phyloP scores from a whole-genome alignment of 2,888 invertebrate species.

The Dolichopus griseipennis region DNA sequence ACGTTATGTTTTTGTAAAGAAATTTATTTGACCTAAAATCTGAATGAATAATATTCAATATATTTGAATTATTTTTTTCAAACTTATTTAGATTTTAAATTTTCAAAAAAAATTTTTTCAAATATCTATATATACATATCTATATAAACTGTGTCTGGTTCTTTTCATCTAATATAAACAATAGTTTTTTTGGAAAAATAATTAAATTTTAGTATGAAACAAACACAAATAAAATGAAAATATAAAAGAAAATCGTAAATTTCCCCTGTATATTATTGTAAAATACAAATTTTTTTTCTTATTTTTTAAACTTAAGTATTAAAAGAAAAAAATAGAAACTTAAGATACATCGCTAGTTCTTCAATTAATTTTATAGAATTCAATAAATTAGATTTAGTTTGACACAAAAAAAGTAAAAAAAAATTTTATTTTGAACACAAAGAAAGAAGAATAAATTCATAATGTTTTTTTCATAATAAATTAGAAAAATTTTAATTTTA shows the following conservation, averaged over 20 bases:
- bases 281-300: neutral
- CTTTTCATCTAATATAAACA: constrained; percentile 8
- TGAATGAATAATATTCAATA: no score
- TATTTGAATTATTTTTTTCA: no score
- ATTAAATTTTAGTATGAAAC: neutral
- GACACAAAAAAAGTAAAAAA: neutral
- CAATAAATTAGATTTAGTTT: neutral
- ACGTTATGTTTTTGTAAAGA: no score
- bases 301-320: neutral
- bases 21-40: no score
- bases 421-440: no score
- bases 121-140: no score
- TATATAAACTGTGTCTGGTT: neutral
- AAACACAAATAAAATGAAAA: neutral
- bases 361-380: neutral
- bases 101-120: no score
- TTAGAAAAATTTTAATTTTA: no score
- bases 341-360: neutral
- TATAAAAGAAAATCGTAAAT: neutral
- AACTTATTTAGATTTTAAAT: no score
- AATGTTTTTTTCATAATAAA: no score
- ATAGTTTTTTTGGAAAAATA: neutral
- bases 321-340: no score
- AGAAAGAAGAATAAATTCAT: no score
- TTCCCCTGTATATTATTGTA: neutral